Base-by-base conservation (phyloP, 1,140 invertebrate genomes). In the Rhyacophila brunnea region DNA sequence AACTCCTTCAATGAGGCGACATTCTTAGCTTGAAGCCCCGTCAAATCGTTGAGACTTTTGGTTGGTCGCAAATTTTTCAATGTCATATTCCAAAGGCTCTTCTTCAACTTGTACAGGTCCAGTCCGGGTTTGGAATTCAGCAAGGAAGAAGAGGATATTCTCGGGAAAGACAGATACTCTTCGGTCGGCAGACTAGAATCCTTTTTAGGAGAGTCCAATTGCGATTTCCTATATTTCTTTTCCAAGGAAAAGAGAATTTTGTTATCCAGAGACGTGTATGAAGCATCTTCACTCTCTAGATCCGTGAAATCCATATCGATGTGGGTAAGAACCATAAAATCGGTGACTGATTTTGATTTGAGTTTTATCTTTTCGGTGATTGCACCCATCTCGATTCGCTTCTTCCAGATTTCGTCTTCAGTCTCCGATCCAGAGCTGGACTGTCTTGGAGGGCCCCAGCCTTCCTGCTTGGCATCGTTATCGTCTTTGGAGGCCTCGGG, bases 321-420 rank as follows among this genome's bases (percentile, higher is more conserved):
- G 63, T 87, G 85, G 2, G 87, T 87, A 9, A 89, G 69, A n/a
- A 87, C 77, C 86, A 89, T 87, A 15, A 89, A 71, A 76, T 89
- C 86, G 14, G 87, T 85, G 1, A 88, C 86, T 48, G 86, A 88
- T 71, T 83, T 84, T 0, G 86, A 88, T 69, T 89, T 88, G 50
- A 86, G 80, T 57, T 84, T 82, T 0, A 88, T 86, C 70, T 87
- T 86, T 68, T 87, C 84, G 0, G 84, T 81, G 55, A 87, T 86
- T 46, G 83, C 83, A 3, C 84, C 85, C 43, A 81, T 71, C 70
- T 87, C 85, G 15, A 87, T 81, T 61, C 83, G 77, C 32, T 75
- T 77, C 32, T 80, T 75, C 83, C 83, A 87, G 57, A 81, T 84
- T 62, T 88, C 86, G 64, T 88, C 85, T 69, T 87, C 86, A 1